Conservation (phyloP, 2,888 invertebrate species). For the Glyphotaelius pellucidus region DNA sequence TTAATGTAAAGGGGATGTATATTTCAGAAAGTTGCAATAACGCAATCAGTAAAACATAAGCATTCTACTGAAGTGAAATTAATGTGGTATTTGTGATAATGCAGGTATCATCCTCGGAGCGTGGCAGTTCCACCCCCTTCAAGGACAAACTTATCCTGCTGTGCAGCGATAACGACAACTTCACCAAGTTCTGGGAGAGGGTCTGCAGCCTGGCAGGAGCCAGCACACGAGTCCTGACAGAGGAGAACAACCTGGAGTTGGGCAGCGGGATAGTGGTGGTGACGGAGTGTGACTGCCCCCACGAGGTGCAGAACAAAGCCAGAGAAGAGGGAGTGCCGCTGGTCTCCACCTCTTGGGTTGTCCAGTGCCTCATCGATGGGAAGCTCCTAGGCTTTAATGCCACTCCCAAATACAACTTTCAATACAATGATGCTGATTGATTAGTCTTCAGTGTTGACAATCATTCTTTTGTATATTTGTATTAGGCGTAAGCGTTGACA, state of each 20-base stretch:
- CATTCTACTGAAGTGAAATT: neutral
- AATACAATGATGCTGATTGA: constrained; percentile 74
- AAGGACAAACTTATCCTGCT: constrained; percentile 75
- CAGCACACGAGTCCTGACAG: constrained; percentile 74
- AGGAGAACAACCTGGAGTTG: constrained; percentile 75
- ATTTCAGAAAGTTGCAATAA: no score
- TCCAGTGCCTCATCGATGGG: constrained; percentile 83
- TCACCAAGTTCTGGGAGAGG: constrained; percentile 80
- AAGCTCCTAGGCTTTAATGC: constrained; percentile 74
- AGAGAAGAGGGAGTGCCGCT: constrained; percentile 79
- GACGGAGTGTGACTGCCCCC: constrained; percentile 81
- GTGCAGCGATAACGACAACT: constrained; percentile 77
- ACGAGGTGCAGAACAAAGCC: constrained; percentile 76
- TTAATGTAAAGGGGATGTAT: no score
- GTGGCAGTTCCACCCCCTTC: constrained; percentile 72
- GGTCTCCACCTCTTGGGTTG: constrained; percentile 83
- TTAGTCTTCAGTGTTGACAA: neutral
- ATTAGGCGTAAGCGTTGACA: constrained; percentile 11
- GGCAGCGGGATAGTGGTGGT: constrained; percentile 77
- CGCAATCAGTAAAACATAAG: no score
- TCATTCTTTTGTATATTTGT: constrained; percentile 37
- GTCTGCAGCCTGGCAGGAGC: constrained; percentile 79
- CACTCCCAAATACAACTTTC: constrained; percentile 77
- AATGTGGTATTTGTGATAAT: neutral
- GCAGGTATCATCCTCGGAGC: constrained; percentile 69